phyloP scores from a whole-genome alignment of 2,888 invertebrate species.

The Alcis repandata region DNA sequence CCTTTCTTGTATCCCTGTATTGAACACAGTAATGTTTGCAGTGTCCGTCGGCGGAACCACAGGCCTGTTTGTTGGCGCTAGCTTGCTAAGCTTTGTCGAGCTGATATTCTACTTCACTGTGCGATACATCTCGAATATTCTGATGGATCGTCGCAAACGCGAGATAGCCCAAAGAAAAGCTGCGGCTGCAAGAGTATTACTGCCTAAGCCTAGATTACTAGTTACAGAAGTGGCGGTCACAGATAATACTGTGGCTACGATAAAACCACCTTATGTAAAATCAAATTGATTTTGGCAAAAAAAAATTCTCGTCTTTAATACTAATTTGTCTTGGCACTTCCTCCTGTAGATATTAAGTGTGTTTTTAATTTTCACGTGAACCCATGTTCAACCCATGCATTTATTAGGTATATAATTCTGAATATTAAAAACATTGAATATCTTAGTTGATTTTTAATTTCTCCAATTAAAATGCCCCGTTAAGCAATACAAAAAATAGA shows the following conservation, averaged over 20 bases:
- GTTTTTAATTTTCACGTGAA: too few species aligned
- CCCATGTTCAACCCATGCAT: too few species aligned
- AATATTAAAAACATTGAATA: too few species aligned
- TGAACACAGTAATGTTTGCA: constrained; percentile 57
- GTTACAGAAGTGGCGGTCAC: background rate
- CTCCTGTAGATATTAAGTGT: too few species aligned
- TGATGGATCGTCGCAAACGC: constrained; percentile 57
- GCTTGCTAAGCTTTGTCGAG: constrained; percentile 89
- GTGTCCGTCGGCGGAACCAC: constrained; percentile 89
- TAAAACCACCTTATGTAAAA: constrained; percentile 4
- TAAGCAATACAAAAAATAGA: too few species aligned
- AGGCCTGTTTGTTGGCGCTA: constrained; percentile 89
- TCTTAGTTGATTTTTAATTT: too few species aligned
- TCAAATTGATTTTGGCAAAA: constrained; percentile 15
- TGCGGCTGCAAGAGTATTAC: background rate
- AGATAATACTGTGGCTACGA: background rate
- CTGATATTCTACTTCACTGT: constrained; percentile 88
- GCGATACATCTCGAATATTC: constrained; percentile 77
- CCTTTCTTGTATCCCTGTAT: too few species aligned
- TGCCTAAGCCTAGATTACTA: background rate
- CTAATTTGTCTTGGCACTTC: too few species aligned
- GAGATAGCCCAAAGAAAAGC: constrained; percentile 17
- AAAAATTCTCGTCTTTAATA: too few species aligned
- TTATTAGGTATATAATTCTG: too few species aligned
- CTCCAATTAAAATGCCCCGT: too few species aligned